Conservation (phyloP, 2,888 invertebrate species). For the Marronus borbonicus region DNA sequence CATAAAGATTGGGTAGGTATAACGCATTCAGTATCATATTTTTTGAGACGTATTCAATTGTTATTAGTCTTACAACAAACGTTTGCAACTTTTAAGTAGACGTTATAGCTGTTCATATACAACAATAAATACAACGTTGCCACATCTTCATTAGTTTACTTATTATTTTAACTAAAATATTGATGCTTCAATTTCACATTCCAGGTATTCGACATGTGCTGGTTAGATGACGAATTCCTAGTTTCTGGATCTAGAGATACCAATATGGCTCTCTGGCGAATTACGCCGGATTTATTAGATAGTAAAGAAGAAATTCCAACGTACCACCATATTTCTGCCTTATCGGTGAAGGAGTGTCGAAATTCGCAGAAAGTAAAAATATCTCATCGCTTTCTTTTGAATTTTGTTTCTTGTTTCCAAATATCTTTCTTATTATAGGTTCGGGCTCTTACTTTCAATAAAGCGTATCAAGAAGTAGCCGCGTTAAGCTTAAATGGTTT, state of each 20-base stretch:
- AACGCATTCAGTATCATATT: not conserved
- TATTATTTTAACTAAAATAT: no score
- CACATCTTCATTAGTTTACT: no score
- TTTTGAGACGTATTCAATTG: no score
- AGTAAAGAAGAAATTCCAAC: conserved; percentile 72
- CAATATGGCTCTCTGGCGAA: conserved; percentile 91
- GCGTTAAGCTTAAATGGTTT: conserved; percentile 94
- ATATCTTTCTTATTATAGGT: conserved; percentile 68
- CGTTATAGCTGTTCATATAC: no score
- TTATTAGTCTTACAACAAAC: no score
- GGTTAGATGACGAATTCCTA: conserved; percentile 96
- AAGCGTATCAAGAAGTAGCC: conserved; percentile 88
- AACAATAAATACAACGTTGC: no score
- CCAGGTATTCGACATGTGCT: conserved; percentile 89
- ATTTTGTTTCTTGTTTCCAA: conserved; percentile 50
- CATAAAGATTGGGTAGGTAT: conserved; percentile 89
- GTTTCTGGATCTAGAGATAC: conserved; percentile 96
- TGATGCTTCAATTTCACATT: conserved; percentile 3
- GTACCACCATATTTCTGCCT: conserved; percentile 76
- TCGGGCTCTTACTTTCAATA: conserved; percentile 90
- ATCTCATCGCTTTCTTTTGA: conserved; percentile 53
- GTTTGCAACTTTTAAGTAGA: no score
- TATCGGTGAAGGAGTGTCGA: conserved; percentile 84
- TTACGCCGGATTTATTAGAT: conserved; percentile 72
- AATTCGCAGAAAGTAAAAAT: conserved; percentile 78